Evolutionary conservation across 2,113 vertebrate species (phyloP).

Genomic region (Oncorhynchus masou): DNA sequence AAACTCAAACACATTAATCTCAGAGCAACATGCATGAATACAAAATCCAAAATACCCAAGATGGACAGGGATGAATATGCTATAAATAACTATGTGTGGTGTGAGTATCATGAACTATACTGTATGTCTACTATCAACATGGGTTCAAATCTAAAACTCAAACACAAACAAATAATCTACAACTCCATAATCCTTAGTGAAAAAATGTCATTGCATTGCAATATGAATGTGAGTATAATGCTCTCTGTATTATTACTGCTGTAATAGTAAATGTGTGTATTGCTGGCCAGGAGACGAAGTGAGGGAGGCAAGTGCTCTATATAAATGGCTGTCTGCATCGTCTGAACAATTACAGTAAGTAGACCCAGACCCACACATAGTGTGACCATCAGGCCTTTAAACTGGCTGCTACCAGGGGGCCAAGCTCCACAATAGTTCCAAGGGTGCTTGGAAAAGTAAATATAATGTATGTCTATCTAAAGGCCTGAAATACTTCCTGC

Average conservation of each 20-base stretch:
- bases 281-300: no score
- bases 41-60: constrained; percentile 53
- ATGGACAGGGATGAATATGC: constrained; percentile 24
- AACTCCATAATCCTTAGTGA: not conserved
- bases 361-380: constrained; percentile 16
- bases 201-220: constrained; percentile 15
- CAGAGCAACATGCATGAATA: constrained; percentile 69
- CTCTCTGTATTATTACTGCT: not conserved
- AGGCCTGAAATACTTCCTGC: constrained; percentile 32
- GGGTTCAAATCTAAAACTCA: constrained; percentile 14
- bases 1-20: constrained; percentile 53
- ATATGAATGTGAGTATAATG: not conserved
- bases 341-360: constrained; percentile 15
- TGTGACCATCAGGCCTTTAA: constrained; percentile 36
- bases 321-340: constrained; percentile 17
- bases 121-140: constrained; percentile 16
- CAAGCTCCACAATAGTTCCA: constrained; percentile 22
- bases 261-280: not conserved
- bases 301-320: not conserved
- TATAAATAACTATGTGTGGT: no score
- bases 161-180: constrained; percentile 15
- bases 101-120: constrained; percentile 10
- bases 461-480: not conserved
- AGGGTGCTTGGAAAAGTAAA: constrained; percentile 20
- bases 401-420: constrained; percentile 11